A percentile compares a stretch with the other conserved stretches of the same genome.
These are phyloP conservation scores for Gastrophryne carolinensis DNA, from an alignment of 2,797 vertebrate genomes.

Conservation along the genomic window DNA sequence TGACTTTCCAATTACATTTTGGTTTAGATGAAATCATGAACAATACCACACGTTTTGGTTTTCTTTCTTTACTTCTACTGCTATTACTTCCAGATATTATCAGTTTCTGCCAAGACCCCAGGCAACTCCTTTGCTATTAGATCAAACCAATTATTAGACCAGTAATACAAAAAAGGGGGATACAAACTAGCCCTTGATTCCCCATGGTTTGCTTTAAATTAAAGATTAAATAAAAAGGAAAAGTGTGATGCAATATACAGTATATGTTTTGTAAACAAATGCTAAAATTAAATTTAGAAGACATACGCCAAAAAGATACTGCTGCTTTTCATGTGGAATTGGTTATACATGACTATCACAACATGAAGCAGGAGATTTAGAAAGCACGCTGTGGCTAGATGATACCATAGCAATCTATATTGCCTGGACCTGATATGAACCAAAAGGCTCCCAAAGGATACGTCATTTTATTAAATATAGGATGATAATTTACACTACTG, in stretches of 20 bases:
- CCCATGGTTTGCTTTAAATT: constrained; percentile 18
- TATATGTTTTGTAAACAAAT: not conserved
- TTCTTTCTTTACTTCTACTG: not conserved
- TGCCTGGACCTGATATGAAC: not conserved
- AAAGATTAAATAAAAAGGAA: constrained; percentile 6
- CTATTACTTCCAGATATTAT: constrained; percentile 6
- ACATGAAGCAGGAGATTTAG: constrained; percentile 7
- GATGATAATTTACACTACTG: not conserved
- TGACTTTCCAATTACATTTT: not conserved
- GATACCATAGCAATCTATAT: not conserved
- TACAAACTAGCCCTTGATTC: not conserved
- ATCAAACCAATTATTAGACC: constrained; percentile 16
- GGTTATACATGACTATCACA: constrained; percentile 14
- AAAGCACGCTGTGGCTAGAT: not conserved
- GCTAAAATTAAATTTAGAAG: constrained; percentile 1
- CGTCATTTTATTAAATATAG: not conserved
- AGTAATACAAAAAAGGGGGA: constrained; percentile 8
- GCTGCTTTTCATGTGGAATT: constrained; percentile 14
- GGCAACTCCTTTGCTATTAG: constrained; percentile 1
- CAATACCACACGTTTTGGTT: too few relatives aligned
- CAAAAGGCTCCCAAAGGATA: not conserved
- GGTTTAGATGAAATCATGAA: not conserved
- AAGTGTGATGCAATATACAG: not conserved
- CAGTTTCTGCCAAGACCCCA: not conserved
- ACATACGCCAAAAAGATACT: not conserved